phyloP scores from a whole-genome alignment of 2,113 vertebrate species.

The Uria lomvia region DNA sequence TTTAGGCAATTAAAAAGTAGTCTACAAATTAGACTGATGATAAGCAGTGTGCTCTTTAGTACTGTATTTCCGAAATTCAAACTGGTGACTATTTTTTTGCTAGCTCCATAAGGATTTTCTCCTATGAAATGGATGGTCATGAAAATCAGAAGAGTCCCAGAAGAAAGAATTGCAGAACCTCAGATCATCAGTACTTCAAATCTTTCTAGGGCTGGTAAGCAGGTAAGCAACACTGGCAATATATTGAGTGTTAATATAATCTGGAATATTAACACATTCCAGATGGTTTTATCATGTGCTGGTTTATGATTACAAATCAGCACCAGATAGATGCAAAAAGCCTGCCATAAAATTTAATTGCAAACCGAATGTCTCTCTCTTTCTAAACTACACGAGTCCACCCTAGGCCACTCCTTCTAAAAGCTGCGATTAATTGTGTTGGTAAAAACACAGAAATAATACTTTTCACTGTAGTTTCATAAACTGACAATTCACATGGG shows the following conservation, averaged over 20 bases:
- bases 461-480: neutral
- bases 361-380: neutral
- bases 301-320: neutral
- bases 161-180: neutral
- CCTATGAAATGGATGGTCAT: neutral
- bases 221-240: neutral
- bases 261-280: neutral
- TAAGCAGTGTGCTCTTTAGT: neutral
- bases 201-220: neutral
- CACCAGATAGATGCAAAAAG: neutral
- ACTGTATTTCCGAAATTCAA: neutral
- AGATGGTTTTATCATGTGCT: neutral
- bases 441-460: neutral
- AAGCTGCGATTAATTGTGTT: neutral
- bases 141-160: neutral
- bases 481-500: neutral
- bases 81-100: neutral
- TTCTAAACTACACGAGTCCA: neutral
- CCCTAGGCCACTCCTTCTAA: neutral
- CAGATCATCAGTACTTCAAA: fast-evolving
- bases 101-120: neutral
- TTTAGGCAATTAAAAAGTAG: neutral
- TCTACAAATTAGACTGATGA: neutral
- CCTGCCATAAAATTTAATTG: neutral
- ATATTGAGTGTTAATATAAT: neutral